These are phyloP conservation scores for Cyphomyrus discorhynchus DNA, from an alignment of 2,113 vertebrate genomes.

Conservation along the genomic window DNA sequence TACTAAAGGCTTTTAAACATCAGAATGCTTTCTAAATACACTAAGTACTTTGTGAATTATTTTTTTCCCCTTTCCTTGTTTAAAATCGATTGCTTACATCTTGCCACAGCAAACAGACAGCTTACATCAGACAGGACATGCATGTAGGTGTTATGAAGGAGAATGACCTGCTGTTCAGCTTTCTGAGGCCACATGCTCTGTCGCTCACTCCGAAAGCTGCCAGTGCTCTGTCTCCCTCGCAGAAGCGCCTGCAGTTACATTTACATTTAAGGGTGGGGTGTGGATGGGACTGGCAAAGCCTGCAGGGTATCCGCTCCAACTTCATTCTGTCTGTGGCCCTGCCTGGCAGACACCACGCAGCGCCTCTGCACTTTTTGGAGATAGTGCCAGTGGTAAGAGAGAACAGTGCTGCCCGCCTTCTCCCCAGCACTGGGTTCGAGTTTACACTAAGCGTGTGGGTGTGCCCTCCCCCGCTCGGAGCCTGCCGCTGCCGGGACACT, in stretches of 20 bases:
- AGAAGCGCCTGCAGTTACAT: too few species aligned
- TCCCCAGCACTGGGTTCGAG: not conserved
- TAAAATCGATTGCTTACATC: not conserved
- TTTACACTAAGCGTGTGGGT: not conserved
- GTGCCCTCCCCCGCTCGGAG: not conserved
- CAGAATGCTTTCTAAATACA: not conserved
- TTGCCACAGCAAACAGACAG: not conserved
- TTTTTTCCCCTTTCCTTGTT: not conserved
- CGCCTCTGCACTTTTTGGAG: not conserved
- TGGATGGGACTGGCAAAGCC: too few species aligned
- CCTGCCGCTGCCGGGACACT: not conserved
- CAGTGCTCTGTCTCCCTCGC: too few species aligned
- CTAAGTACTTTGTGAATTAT: not conserved
- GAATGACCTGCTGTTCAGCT: not conserved
- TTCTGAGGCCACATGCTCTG: not conserved
- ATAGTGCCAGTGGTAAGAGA: not conserved
- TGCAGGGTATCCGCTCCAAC: not conserved
- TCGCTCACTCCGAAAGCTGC: not conserved
- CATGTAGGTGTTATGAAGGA: not conserved
- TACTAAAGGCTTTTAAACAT: not conserved
- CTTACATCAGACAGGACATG: not conserved
- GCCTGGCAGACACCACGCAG: not conserved
- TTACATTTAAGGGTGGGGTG: too few species aligned
- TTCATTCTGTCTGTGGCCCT: not conserved
- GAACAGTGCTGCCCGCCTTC: not conserved